These are phyloP conservation scores for Sitta europaea DNA, from an alignment of 2,113 vertebrate species.

Conservation along the genomic window DNA sequence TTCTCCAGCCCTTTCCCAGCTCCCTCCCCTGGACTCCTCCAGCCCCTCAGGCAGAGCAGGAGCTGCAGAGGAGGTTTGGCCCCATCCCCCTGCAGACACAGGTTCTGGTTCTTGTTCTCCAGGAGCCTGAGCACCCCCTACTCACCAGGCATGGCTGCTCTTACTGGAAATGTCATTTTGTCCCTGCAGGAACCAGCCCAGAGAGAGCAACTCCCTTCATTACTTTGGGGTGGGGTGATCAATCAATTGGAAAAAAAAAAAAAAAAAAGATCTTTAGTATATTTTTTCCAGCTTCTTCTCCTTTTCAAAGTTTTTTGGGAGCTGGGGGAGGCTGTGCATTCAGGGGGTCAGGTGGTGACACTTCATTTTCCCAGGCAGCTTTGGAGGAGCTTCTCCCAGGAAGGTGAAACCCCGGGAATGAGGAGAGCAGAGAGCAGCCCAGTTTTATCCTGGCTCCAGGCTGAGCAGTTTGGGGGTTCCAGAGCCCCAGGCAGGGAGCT, in stretches of 20 bases:
- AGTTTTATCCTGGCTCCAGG: neutral
- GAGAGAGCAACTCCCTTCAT: fast-evolving
- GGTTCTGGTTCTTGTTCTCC: neutral
- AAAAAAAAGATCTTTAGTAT: no score
- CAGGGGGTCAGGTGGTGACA: neutral
- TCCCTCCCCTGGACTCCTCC: neutral
- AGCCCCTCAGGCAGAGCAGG: neutral
- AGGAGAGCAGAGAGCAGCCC: neutral
- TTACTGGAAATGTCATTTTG: neutral
- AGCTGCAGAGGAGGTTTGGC: neutral
- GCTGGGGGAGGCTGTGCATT: neutral
- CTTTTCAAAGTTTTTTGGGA: neutral
- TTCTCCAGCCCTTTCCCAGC: neutral
- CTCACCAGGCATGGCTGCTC: fast-evolving
- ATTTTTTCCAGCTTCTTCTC: neutral
- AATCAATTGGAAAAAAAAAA: neutral
- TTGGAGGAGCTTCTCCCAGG: neutral
- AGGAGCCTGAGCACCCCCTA: neutral
- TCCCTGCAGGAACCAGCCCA: neutral
- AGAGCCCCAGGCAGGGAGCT: neutral
- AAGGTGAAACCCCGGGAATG: neutral
- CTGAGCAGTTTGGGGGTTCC: neutral
- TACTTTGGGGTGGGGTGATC: neutral
- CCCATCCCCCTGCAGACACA: neutral
- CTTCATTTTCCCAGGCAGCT: neutral